Evolutionary conservation across 2,113 vertebrate species (phyloP).

Genomic region (Scartelaos histophorus): DNA sequence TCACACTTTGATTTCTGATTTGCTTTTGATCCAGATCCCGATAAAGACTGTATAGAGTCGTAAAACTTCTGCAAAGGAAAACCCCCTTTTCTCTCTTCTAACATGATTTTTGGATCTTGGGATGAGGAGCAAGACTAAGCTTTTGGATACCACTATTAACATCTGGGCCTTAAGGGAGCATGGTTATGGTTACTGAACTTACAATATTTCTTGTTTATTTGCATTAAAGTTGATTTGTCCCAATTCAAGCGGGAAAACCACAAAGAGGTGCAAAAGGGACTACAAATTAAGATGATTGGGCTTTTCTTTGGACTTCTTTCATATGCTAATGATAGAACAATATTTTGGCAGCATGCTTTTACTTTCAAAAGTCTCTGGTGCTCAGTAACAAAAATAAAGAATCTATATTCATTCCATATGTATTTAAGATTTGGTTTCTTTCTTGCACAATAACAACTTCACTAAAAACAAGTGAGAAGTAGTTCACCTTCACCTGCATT

Average conservation of each 20-base stretch:
- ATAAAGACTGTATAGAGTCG: not conserved
- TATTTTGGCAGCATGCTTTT: constrained; percentile 5
- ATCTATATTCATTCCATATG: not conserved
- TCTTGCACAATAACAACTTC: not conserved
- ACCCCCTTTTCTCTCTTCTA: not conserved
- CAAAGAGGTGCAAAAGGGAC: not conserved
- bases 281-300: not conserved
- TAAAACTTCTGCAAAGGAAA: not conserved
- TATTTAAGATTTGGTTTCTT: not conserved
- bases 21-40: not conserved
- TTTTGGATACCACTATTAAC: not conserved
- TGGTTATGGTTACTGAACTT: not conserved
- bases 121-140: not conserved
- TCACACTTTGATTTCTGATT: not conserved
- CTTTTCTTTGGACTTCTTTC: not conserved
- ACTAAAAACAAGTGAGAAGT: not conserved
- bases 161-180: not conserved
- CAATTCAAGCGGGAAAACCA: not conserved
- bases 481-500: too few species aligned
- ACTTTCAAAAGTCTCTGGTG: not conserved
- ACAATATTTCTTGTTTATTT: not conserved
- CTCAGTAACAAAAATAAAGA: not conserved
- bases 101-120: not conserved
- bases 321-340: not conserved
- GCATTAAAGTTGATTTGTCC: not conserved